Evolutionary conservation across 2,888 invertebrate species (phyloP).

Genomic region (Tinea pellionella): DNA sequence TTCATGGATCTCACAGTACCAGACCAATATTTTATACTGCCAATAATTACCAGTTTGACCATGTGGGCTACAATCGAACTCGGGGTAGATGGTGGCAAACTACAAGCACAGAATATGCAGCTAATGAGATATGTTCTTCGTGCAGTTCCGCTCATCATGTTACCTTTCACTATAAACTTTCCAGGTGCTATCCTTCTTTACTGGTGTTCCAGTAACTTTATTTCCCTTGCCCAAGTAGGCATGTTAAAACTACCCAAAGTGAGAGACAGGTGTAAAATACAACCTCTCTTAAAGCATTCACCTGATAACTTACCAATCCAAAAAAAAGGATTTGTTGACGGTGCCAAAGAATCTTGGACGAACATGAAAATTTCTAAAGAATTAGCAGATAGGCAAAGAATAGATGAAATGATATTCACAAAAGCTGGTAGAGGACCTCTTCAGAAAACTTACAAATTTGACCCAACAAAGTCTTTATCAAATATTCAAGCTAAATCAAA

Average conservation of each 20-base stretch:
- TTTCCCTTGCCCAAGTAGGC: constrained; percentile 85
- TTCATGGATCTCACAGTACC: constrained; percentile 90
- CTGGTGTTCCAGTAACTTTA: constrained; percentile 89
- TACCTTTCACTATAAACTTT: constrained; percentile 89
- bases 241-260: constrained; percentile 81
- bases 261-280: constrained; percentile 81
- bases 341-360: constrained; percentile 84
- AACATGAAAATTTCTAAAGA: constrained; percentile 84
- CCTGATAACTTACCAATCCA: constrained; percentile 72
- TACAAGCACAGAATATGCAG: constrained; percentile 76
- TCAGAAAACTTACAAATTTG: constrained; percentile 86
- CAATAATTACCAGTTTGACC: constrained; percentile 85
- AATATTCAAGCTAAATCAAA: constrained; percentile 68
- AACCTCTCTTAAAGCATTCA: constrained; percentile 66
- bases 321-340: constrained; percentile 82
- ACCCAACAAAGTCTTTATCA: constrained; percentile 75
- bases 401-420: constrained; percentile 84
- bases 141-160: constrained; percentile 80
- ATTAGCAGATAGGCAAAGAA: constrained; percentile 78
- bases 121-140: constrained; percentile 80
- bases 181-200: constrained; percentile 90
- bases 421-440: constrained; percentile 88
- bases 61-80: constrained; percentile 85
- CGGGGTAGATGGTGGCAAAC: constrained; percentile 79
- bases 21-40: constrained; percentile 91